Evolutionary conservation across 2,888 invertebrate genomes (phyloP).

Genomic region (Monoplex corrugatus): DNA sequence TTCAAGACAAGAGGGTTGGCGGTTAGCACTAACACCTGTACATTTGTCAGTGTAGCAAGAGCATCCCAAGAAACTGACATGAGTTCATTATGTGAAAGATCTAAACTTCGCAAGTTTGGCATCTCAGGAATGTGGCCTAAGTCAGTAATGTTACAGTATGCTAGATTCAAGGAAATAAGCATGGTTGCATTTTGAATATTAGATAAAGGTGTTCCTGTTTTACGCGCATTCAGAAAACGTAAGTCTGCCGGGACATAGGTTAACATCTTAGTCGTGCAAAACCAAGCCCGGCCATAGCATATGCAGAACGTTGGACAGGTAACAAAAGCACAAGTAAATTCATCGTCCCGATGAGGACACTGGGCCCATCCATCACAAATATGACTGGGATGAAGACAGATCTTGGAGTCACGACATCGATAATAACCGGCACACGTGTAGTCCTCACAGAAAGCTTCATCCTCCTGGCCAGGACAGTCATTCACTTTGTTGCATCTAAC

Average conservation of each 20-base stretch:
- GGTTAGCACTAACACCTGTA: too few species aligned
- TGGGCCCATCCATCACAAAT: background rate
- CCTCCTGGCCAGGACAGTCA: conserved; percentile 21
- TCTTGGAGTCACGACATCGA: background rate
- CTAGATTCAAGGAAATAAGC: background rate
- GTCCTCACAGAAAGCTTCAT: background rate
- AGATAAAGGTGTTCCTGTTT: too few species aligned
- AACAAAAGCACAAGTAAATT: background rate
- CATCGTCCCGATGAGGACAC: background rate
- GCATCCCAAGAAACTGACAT: background rate
- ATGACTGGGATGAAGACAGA: background rate
- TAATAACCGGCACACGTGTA: conserved; percentile 23
- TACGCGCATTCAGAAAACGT: background rate
- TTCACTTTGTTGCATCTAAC: background rate
- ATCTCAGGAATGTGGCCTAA: background rate
- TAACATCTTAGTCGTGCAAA: background rate
- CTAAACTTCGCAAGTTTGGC: background rate
- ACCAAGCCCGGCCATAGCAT: background rate
- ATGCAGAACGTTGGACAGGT: background rate
- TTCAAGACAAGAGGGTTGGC: too few species aligned
- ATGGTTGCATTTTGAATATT: too few species aligned
- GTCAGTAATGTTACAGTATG: background rate
- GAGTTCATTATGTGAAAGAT: too few species aligned
- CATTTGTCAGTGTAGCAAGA: too few species aligned
- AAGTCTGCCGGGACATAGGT: background rate